Conservation (phyloP, 2,888 invertebrate genomes). For the Hemistola chrysoprasaria region DNA sequence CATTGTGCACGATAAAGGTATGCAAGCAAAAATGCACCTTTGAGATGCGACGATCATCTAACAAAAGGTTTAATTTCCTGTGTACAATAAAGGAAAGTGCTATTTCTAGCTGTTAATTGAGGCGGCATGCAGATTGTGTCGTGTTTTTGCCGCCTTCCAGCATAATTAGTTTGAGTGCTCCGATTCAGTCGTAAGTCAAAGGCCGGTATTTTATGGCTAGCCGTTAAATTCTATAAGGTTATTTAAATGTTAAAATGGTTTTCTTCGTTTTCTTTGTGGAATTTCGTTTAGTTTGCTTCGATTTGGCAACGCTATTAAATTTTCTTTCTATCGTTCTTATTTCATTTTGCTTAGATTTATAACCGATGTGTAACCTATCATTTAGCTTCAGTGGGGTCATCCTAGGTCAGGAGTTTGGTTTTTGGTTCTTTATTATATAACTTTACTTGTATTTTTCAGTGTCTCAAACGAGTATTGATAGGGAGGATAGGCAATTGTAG, state of each 20-base stretch:
- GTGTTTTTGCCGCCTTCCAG: conserved; percentile 50
- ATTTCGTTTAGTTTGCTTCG: conserved; percentile 36
- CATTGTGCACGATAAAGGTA: conserved; percentile 28
- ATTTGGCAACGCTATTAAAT: conserved; percentile 37
- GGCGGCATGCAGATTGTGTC: conserved; percentile 49
- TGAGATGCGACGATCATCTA: conserved; percentile 38
- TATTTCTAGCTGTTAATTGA: conserved; percentile 55
- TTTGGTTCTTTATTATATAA: no score
- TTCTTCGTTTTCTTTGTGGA: conserved; percentile 38
- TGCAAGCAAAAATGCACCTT: conserved; percentile 52
- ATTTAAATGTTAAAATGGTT: conserved; percentile 47
- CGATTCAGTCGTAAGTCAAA: conserved; percentile 44
- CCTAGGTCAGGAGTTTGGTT: no score
- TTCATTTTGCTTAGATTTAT: no score
- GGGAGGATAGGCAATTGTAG: no score
- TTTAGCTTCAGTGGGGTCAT: no score
- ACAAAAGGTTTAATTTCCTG: conserved; percentile 60
- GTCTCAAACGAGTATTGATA: no score
- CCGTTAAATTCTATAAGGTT: conserved; percentile 54
- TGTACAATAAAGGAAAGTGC: conserved; percentile 43
- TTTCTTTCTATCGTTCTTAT: conserved; percentile 29
- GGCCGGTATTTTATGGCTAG: conserved; percentile 44
- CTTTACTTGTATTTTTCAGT: no score
- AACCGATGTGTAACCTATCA: no score
- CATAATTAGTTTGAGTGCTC: conserved; percentile 53